Evolutionary conservation across 2,888 invertebrate species (phyloP), one percentile per base, ranked within the genome.

Genomic region (Acholoe squamosa): DNA sequence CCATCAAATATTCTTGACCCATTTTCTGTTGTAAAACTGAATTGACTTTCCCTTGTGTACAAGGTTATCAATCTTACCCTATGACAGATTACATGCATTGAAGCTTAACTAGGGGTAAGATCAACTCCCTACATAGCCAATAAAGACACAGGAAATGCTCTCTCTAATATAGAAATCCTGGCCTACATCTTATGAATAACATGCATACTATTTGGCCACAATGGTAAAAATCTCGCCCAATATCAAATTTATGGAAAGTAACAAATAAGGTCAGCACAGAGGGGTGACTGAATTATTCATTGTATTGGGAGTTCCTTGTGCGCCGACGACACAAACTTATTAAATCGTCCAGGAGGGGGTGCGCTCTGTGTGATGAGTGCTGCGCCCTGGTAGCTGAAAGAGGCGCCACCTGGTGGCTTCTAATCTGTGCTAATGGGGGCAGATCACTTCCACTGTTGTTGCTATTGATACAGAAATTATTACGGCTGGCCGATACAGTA

Each of bases 201-300:
- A 89, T 90, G 76, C 90, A 90, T 90, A 28, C 56, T 90, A 90
- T 90, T 90, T 90, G 52, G 31, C 56, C 84, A 90, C 90, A 84
- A 43, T 43, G 43, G n/a, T 43, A 56, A 12, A 25, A 10, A 25
- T 1, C 77, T 34, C n/a, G 54, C 51, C 19, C 84, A 77, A 80
- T 80, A 84, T 90, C 52, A 43, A 76, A 89, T 89, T 89, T 34
- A 71, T 76, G 80, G 84, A 77, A 77, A 28, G 76, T 84, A 90
- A 90, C 90, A 84, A 90, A 90, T 90, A 80, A 19, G 28, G 28
- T 31, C 22, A 56, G 56, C n/a, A 25, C n/a, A 10, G 80, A 31
- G n/a, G 34, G 77, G 77, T 33, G n/a, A 25, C 16, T 90, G 34
- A 89, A 89, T 89, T 89, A 89, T 89, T 61, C 89, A 89, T 34